Conservation (phyloP, 2,113 vertebrate genomes). For the Eubucco bourcierii region DNA sequence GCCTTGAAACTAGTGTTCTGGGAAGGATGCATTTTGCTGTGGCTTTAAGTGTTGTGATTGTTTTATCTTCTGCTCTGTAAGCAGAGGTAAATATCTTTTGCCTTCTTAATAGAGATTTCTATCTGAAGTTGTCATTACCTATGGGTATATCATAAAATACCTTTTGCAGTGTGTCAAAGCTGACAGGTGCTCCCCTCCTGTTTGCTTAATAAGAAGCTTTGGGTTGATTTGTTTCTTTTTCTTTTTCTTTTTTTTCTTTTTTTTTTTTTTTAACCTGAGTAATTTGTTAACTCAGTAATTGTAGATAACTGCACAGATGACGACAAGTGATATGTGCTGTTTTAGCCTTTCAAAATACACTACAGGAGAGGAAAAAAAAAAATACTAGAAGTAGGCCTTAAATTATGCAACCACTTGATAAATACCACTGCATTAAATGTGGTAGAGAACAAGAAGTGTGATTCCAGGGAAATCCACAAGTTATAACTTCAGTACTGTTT, state of each 20-base stretch:
- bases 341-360: background rate
- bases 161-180: background rate
- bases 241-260: background rate
- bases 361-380: background rate
- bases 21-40: background rate
- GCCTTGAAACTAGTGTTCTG: background rate
- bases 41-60: background rate
- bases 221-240: too few species aligned
- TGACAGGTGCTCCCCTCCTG: background rate
- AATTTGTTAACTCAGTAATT: background rate
- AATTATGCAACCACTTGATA: background rate
- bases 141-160: background rate
- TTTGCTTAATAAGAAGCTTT: background rate
- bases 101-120: background rate
- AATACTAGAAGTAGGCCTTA: background rate
- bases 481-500: background rate
- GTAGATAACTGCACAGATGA: background rate
- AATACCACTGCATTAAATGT: background rate
- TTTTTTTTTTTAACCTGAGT: background rate
- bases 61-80: background rate
- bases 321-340: background rate
- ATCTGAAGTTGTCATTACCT: background rate
- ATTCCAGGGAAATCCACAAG: background rate
- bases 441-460: background rate
- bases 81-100: background rate